Evolutionary conservation across 2,888 invertebrate genomes (phyloP).

Genomic region (Bedellia somnulentella): DNA sequence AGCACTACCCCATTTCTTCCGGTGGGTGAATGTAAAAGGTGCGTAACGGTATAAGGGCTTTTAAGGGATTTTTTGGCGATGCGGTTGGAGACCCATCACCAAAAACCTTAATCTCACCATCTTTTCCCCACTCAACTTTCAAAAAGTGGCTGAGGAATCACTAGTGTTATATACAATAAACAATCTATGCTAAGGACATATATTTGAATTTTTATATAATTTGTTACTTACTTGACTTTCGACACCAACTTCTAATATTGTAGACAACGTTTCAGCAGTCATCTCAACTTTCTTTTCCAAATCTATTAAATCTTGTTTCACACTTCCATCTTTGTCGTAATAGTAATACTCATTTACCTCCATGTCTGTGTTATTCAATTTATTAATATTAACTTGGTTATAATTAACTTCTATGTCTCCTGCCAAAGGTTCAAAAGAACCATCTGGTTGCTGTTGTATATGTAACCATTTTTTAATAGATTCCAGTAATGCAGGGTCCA

Average conservation of each 20-base stretch:
- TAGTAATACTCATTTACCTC: slow-evolving; percentile 51
- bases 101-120: no score
- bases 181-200: no score
- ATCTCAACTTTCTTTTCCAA: slow-evolving; percentile 62
- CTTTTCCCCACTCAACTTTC: no score
- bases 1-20: no score
- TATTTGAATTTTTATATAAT: no score
- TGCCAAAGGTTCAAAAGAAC: slow-evolving; percentile 61
- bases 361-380: slow-evolving; percentile 28
- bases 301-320: slow-evolving; percentile 44
- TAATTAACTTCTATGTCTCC: slow-evolving; percentile 61
- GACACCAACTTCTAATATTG: slow-evolving; percentile 63
- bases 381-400: slow-evolving; percentile 39
- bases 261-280: slow-evolving; percentile 64
- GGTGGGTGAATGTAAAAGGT: no score
- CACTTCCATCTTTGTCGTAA: slow-evolving; percentile 52
- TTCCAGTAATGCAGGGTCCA: slow-evolving; percentile 63
- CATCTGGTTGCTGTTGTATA: slow-evolving; percentile 59
- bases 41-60: no score
- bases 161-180: no score
- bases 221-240: slow-evolving; percentile 61
- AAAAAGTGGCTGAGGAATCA: no score
- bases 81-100: no score
- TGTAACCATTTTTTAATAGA: slow-evolving; percentile 66
- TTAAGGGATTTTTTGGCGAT: no score